These are phyloP conservation scores for Hypena proboscidalis DNA, from an alignment of 2,888 invertebrate genomes.

Conservation along the genomic window DNA sequence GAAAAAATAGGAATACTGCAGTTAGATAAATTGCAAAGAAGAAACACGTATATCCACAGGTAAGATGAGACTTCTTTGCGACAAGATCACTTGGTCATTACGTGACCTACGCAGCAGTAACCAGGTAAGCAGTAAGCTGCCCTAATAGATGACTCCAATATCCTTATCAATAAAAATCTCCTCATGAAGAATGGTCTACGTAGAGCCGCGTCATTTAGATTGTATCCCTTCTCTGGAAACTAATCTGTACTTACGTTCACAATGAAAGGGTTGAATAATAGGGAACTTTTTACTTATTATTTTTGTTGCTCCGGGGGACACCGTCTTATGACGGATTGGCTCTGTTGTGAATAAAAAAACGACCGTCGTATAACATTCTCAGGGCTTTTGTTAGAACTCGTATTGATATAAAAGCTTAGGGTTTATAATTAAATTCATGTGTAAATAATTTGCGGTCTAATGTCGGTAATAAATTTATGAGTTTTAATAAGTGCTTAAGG, in stretches of 20 bases:
- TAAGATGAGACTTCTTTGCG: not conserved
- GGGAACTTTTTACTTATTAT: constrained; percentile 61
- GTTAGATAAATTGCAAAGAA: too few relatives aligned
- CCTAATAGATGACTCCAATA: constrained; percentile 63
- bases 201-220: constrained; percentile 79
- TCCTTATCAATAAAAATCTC: constrained; percentile 79
- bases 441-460: constrained; percentile 1
- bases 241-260: constrained; percentile 72
- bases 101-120: not conserved
- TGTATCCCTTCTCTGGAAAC: constrained; percentile 77
- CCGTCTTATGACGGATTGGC: constrained; percentile 75
- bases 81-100: not conserved
- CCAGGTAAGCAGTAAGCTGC: constrained; percentile 47
- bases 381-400: constrained; percentile 22
- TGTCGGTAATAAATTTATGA: not conserved
- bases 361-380: constrained; percentile 40
- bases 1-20: too few relatives aligned
- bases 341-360: constrained; percentile 55
- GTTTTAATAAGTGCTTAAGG: not conserved
- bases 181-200: constrained; percentile 71
- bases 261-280: constrained; percentile 75
- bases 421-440: constrained; percentile 13
- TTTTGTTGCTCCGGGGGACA: constrained; percentile 61
- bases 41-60: too few relatives aligned
- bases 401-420: constrained; percentile 10